A percentile compares a stretch with the other conserved stretches of the same genome.
Conservation (phyloP, 2,113 vertebrate species). For the Abramis brama region DNA sequence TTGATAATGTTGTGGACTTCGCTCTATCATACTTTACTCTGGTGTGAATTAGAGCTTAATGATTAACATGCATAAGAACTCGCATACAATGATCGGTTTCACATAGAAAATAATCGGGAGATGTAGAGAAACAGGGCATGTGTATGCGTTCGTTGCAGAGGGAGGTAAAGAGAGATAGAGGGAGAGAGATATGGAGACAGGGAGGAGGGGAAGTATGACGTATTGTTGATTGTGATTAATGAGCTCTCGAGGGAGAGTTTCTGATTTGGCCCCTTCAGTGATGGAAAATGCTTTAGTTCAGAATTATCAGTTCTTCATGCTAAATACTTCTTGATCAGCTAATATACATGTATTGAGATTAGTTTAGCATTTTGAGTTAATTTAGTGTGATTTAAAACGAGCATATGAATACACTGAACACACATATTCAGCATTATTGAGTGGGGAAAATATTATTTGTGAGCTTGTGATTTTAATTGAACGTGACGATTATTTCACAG, state of each 20-base stretch:
- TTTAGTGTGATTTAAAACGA: neutral
- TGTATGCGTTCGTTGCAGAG: neutral
- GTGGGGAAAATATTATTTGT: neutral
- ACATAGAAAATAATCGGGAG: neutral
- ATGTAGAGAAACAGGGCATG: neutral
- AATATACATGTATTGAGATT: neutral
- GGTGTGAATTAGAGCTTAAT: constrained; percentile 66
- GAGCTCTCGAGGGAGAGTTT: neutral
- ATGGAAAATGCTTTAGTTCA: constrained; percentile 11
- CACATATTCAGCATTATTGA: neutral
- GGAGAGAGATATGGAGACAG: neutral
- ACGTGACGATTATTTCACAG: neutral
- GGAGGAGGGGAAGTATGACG: constrained; percentile 16
- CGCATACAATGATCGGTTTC: constrained; percentile 1
- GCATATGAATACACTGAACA: neutral
- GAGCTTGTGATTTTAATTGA: neutral
- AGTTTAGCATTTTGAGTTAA: neutral
- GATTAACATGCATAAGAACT: constrained; percentile 64
- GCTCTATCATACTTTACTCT: constrained; percentile 57
- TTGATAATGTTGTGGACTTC: constrained; percentile 72
- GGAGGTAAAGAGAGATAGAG: neutral
- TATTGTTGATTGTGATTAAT: constrained; percentile 26
- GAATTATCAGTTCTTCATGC: neutral
- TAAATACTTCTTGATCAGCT: neutral
- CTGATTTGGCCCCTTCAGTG: neutral